Conservation (phyloP, 2,113 vertebrate genomes). For the Phoxinus phoxinus region DNA sequence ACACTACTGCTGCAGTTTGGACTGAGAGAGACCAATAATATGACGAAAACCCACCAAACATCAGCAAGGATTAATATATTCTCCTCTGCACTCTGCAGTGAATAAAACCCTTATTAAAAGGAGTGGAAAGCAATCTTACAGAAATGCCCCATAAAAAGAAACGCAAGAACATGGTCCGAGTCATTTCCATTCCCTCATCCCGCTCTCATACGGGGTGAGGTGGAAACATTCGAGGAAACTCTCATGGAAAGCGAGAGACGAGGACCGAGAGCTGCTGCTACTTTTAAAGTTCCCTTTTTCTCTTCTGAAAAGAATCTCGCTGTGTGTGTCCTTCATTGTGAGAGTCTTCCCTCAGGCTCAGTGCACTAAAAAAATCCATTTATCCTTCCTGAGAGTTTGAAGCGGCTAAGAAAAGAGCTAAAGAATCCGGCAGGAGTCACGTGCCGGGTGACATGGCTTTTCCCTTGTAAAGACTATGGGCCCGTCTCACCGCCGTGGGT, state of each 20-base stretch:
- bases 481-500: constrained; percentile 30
- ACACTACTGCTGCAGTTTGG: not conserved
- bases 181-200: constrained; percentile 77
- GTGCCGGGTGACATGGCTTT: constrained; percentile 72
- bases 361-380: constrained; percentile 70
- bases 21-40: not conserved
- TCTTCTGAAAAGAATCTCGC: constrained; percentile 64
- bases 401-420: constrained; percentile 65
- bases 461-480: constrained; percentile 72
- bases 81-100: not conserved
- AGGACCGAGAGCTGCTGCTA: constrained; percentile 50
- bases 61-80: not conserved
- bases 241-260: constrained; percentile 57
- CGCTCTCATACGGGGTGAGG: constrained; percentile 52
- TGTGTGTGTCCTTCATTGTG: constrained; percentile 75
- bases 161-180: constrained; percentile 64
- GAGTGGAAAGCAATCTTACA: not conserved
- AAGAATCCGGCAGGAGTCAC: constrained; percentile 66
- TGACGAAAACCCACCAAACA: constrained; percentile 15
- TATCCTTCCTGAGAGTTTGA: constrained; percentile 69
- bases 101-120: constrained; percentile 10
- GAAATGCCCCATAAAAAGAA: constrained; percentile 24
- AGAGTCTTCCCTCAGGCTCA: constrained; percentile 65
- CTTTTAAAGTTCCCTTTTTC: constrained; percentile 63
- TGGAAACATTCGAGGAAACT: constrained; percentile 72